These are phyloP conservation scores for Taenioides sp. DNA, from an alignment of 2,797 vertebrate species.

Conservation along the genomic window DNA sequence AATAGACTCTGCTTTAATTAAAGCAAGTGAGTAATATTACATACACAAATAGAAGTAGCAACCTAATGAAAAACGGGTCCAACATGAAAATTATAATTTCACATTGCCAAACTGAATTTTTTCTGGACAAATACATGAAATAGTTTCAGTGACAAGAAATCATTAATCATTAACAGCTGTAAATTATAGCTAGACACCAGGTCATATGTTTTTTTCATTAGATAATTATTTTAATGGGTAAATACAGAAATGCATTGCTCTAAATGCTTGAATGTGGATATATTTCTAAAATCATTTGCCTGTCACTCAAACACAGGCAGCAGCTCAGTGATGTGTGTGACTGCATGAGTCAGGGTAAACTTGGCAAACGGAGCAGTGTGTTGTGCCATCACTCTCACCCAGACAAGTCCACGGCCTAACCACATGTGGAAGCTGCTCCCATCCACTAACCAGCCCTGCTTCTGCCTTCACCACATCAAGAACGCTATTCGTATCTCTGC, in stretches of 20 bases:
- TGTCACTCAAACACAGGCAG: constrained; percentile 29
- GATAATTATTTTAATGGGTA: no score
- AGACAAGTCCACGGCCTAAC: constrained; percentile 59
- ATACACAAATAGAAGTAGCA: no score
- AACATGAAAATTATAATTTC: no score
- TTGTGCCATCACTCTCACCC: constrained; percentile 68
- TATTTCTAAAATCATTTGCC: not conserved
- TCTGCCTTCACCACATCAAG: constrained; percentile 66
- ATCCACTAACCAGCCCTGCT: constrained; percentile 68
- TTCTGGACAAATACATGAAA: no score
- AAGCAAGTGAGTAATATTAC: no score
- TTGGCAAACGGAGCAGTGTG: constrained; percentile 59
- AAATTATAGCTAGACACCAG: not conserved
- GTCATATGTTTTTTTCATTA: no score
- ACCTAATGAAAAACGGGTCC: no score
- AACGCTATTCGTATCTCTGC: constrained; percentile 51
- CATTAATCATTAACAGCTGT: not conserved
- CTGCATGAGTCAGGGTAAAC: constrained; percentile 58
- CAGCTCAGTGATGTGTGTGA: constrained; percentile 55
- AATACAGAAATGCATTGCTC: no score
- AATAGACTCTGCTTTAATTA: no score
- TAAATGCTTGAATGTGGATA: not conserved
- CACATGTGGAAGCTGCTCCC: constrained; percentile 67
- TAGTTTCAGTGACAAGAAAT: not conserved
- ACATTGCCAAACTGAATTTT: no score